Percentiles rank a stretch among this genome's conserved stretches.
These are phyloP conservation scores for Muntiacus muntjak DNA, from an alignment of 2,113 vertebrate species.

Conservation along the genomic window DNA sequence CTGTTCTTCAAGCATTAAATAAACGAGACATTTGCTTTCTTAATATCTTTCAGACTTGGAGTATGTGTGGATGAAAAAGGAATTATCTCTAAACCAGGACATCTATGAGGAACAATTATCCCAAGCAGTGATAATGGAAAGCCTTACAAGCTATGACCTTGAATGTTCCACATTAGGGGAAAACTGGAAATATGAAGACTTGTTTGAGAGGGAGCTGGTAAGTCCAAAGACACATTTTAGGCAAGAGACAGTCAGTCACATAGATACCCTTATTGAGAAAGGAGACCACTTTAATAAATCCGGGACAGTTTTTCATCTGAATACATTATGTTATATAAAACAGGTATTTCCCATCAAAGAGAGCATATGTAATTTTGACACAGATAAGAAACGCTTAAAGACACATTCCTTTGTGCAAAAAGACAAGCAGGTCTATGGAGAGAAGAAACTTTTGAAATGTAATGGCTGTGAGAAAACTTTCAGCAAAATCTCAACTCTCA, in stretches of 20 bases:
- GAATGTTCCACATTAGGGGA: background rate
- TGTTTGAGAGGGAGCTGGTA: background rate
- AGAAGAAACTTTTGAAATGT: conserved; percentile 54
- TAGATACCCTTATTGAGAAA: background rate
- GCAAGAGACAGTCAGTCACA: background rate
- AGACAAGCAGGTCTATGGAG: background rate
- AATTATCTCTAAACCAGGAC: background rate
- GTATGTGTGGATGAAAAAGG: background rate
- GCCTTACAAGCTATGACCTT: background rate
- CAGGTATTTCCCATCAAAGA: conserved; percentile 1
- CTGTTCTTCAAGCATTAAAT: background rate
- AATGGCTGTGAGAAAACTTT: conserved; percentile 56
- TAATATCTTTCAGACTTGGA: conserved; percentile 56
- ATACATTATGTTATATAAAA: conserved; percentile 19
- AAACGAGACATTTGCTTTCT: conserved; percentile 7
- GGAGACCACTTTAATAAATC: background rate
- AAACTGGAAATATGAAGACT: background rate
- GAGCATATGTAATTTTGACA: background rate
- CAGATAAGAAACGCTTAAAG: conserved; percentile 10
- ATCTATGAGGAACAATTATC: conserved; percentile 1
- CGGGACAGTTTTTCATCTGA: background rate
- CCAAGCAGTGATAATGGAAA: background rate
- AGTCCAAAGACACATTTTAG: background rate
- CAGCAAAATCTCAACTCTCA: conserved; percentile 78
- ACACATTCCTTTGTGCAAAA: background rate